Percentiles rank a stretch among this genome's conserved stretches.
Evolutionary conservation across 2,888 invertebrate genomes (phyloP).

Genomic region (Encarsia formosa): DNA sequence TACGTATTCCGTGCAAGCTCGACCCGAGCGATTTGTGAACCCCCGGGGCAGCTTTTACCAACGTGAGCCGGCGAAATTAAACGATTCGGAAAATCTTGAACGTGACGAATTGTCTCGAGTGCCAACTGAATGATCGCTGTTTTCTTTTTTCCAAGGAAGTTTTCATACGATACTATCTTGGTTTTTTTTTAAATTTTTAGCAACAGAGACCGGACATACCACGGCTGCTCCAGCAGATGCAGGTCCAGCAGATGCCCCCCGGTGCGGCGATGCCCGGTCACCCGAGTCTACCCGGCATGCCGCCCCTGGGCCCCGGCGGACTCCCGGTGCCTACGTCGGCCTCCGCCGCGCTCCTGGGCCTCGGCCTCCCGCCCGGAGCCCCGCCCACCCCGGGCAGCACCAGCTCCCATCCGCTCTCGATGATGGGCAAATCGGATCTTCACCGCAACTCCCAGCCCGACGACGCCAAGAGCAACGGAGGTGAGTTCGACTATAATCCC

Average conservation of each 20-base stretch:
- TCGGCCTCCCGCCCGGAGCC: conserved; percentile 49
- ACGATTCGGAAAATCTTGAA: no score
- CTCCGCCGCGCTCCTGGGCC: conserved; percentile 53
- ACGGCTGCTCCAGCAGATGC: conserved; percentile 85
- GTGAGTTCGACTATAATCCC: conserved; percentile 53
- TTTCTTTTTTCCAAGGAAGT: no score
- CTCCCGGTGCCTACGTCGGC: conserved; percentile 50
- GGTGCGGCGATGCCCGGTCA: conserved; percentile 69
- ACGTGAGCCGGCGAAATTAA: no score
- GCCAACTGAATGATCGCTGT: no score
- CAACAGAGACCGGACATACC: conserved; percentile 82
- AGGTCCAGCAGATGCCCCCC: conserved; percentile 78
- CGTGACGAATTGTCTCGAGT: no score
- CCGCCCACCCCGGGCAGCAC: conserved; percentile 61
- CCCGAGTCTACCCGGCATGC: conserved; percentile 59
- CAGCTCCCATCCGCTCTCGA: conserved; percentile 70
- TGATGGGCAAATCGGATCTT: conserved; percentile 73
- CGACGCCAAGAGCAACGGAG: conserved; percentile 72
- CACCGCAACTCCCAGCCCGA: conserved; percentile 62
- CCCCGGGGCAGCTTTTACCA: no score
- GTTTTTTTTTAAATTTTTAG: conserved; percentile 54
- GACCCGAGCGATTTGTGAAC: no score
- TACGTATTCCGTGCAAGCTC: no score
- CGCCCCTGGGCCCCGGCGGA: conserved; percentile 51
- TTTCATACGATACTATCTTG: no score